Conservation (phyloP, 2,797 vertebrate genomes). For the Schizopygopsis pylzovi region DNA sequence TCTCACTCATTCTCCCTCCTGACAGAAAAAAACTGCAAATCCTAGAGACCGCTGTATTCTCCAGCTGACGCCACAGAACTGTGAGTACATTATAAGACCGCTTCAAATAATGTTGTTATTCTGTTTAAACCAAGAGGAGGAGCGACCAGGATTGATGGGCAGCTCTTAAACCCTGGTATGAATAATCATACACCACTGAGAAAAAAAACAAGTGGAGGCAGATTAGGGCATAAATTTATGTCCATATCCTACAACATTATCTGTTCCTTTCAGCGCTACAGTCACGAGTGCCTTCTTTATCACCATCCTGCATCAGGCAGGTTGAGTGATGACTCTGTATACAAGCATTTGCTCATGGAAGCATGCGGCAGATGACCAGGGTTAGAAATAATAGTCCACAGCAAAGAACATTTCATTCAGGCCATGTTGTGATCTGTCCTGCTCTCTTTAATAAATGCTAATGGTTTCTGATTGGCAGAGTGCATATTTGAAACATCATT, state of each 20-base stretch:
- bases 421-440: neutral
- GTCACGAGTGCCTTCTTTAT: constrained; percentile 55
- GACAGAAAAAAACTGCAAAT: constrained; percentile 27
- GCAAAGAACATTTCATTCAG: neutral
- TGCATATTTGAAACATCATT: constrained; percentile 41
- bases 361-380: constrained; percentile 16
- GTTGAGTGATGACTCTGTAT: constrained; percentile 52
- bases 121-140: constrained; percentile 22
- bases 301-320: constrained; percentile 56
- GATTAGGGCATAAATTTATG: constrained; percentile 47
- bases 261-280: constrained; percentile 32
- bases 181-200: constrained; percentile 3
- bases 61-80: constrained; percentile 32
- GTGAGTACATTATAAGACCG: constrained; percentile 29
- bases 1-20: constrained; percentile 2
- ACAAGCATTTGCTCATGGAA: constrained; percentile 7
- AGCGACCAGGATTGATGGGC: constrained; percentile 1
- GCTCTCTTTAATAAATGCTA: constrained; percentile 6
- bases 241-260: constrained; percentile 45
- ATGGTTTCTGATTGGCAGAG: constrained; percentile 28
- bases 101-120: constrained; percentile 33
- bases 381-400: neutral
- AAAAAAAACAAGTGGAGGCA: neutral
- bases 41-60: constrained; percentile 40
- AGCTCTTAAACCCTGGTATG: neutral